Base-by-base conservation (phyloP, 2,888 invertebrate species). In the Hirtodrosophila confusa region DNA sequence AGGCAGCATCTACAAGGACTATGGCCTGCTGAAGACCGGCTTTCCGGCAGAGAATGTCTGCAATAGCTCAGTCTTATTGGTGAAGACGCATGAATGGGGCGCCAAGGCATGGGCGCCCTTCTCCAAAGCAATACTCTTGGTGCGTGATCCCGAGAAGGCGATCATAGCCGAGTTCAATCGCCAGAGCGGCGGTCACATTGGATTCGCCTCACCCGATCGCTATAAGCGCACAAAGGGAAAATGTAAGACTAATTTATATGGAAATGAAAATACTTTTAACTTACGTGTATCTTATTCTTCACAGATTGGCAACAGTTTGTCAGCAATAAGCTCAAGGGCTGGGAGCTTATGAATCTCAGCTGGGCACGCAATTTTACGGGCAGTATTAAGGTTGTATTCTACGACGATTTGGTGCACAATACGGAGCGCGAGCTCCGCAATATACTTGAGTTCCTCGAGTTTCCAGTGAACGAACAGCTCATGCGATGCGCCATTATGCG, bases 1-100 rank as follows among this genome's bases (percentile, higher is more conserved):
- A 1, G 96, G 96, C 10, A 96, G 96, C 51, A 94, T 96, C 36
- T 96, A 96, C 91, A 95, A 95, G 92, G 96, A 96, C 89, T 95
- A 95, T 89, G 95, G 96, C 17, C 92, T 96, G 23, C 90, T 95
- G 70, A 94, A 95, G 86, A 95, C 96, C 80, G 96, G 96, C 0
- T 96, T 96, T 88, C 96, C 96, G 0, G 96, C 94, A 0, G 96
- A 96, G 90, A 95, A 94, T 89, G 93, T 96, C 0, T 93, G 93
- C 3, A 95, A 96, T 90, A 95, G 95, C 31, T 95, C 96, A 8
- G 96, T 96, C 6, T 91, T 96, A 57, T 94, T 95, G 10, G 95
- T 96, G 29, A 96, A 96, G 91, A 96, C 96, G 0, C 96, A 96
- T 90, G 96, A 96, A 88, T 94, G 94, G 91, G 96, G 95, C 4